Base-by-base conservation (phyloP, 2,797 vertebrate species). In the Mus caroli region DNA sequence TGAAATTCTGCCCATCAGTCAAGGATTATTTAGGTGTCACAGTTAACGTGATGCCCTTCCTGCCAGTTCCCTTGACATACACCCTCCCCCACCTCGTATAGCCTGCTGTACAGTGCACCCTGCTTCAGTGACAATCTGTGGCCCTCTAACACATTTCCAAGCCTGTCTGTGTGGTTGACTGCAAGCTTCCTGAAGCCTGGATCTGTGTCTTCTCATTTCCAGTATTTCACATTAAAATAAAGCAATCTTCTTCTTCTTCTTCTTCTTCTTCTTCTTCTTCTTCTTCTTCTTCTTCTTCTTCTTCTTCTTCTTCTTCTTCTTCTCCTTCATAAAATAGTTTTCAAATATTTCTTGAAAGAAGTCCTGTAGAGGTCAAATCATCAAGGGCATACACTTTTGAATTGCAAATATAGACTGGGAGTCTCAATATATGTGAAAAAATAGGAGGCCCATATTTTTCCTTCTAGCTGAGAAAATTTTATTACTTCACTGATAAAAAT, bases 271-370 rank as follows among this genome's bases (percentile, higher is more conserved):
- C 13, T 54, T 54, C 52, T 54, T 52, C 52, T 52, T n/a, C 19
- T 58, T 54, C 13, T 54, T 54, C 52, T 54, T 52, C 52, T 52
- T n/a, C 19, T 58, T 54, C 13, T 54, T 54, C 52, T 54, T 52
- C 52, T 52, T 62, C 60, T 1, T 62, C 60, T 11, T 62, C 60
- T 4, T 64, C 26, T 12, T 62, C 26, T 12, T 28, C 60, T 28
- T 62, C 26, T 13, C 13, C 60, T 13, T 31, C 28, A 71, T 87
- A 19, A 8, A 92, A 14, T 46, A 83, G 56, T 76, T 20, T 94
- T 95, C 34, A 96, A 84, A 54, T 95, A 83, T 91, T 46, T 83
- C 3, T 92, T 71, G 86, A 92, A 76, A 58, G 80, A 73, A 93
- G 43, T 6, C 26, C n/a, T 79, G 2, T 15, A 54, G 40, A 60